These are phyloP conservation scores for Scaptomyza reducta DNA, from an alignment of 2,888 invertebrate species.

Conservation along the genomic window DNA sequence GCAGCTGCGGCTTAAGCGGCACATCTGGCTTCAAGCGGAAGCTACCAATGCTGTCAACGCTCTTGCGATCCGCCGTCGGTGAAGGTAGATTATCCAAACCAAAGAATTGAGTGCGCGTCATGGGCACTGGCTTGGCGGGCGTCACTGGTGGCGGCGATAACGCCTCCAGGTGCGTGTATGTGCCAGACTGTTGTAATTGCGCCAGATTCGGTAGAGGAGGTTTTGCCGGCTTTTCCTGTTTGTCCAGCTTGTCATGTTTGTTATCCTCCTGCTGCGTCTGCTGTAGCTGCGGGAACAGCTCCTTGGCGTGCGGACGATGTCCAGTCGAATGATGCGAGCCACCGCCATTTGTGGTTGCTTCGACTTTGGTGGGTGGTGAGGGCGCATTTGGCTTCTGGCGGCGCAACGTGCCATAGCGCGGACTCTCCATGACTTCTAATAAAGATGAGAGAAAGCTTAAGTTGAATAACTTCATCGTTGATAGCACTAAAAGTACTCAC, in stretches of 20 bases:
- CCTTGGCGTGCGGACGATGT: slow-evolving; percentile 73
- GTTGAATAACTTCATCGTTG: not conserved
- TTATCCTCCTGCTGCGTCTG: slow-evolving; percentile 16
- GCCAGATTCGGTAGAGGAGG: slow-evolving; percentile 79
- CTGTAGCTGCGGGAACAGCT: slow-evolving; percentile 73
- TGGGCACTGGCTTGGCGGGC: slow-evolving; percentile 81
- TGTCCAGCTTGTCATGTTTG: slow-evolving; percentile 42
- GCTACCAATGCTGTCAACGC: slow-evolving; percentile 78
- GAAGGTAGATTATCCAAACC: slow-evolving; percentile 80
- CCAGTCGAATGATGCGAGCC: slow-evolving; percentile 38
- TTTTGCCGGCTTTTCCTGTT: slow-evolving; percentile 76
- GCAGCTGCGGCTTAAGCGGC: slow-evolving; percentile 90
- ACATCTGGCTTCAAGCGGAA: slow-evolving; percentile 81
- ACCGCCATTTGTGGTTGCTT: slow-evolving; percentile 50
- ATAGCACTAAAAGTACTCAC: slow-evolving; percentile 57
- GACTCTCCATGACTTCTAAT: slow-evolving; percentile 79
- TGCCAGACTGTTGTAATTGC: slow-evolving; percentile 57
- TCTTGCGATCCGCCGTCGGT: slow-evolving; percentile 80
- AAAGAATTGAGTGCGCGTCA: slow-evolving; percentile 82
- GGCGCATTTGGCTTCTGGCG: slow-evolving; percentile 80
- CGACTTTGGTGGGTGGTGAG: slow-evolving; percentile 74
- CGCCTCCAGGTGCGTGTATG: slow-evolving; percentile 56
- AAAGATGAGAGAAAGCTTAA: not conserved
- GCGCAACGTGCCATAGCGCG: slow-evolving; percentile 80
- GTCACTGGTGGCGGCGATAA: slow-evolving; percentile 63